Percentiles rank a stretch among this genome's conserved stretches.
Evolutionary conservation across 2,888 invertebrate genomes (phyloP).

Genomic region (Aporophyla lueneburgensis): DNA sequence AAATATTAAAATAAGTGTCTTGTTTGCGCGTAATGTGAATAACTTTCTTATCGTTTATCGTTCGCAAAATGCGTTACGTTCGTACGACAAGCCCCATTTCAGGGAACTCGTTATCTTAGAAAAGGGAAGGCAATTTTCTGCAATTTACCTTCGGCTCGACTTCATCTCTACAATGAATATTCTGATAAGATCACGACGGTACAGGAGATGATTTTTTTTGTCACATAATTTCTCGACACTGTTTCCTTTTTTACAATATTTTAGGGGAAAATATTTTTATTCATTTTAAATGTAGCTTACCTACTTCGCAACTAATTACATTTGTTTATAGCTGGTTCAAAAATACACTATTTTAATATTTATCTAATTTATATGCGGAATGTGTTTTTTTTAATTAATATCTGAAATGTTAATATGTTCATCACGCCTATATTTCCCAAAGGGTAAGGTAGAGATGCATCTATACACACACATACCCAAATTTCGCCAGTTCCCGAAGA

Average conservation of each 20-base stretch:
- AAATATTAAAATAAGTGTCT: constrained; percentile 56
- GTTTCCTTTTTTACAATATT: not conserved
- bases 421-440: too few relatives aligned
- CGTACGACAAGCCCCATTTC: constrained; percentile 67
- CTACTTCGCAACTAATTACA: not conserved
- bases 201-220: constrained; percentile 42
- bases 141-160: constrained; percentile 74
- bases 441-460: too few relatives aligned
- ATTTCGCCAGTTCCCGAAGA: too few relatives aligned
- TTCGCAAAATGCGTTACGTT: constrained; percentile 64
- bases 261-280: not conserved
- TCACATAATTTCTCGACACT: constrained; percentile 1
- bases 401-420: not conserved
- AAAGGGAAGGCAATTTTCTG: constrained; percentile 78
- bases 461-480: too few relatives aligned
- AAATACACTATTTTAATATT: not conserved
- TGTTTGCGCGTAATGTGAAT: constrained; percentile 56
- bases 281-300: not conserved
- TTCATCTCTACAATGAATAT: constrained; percentile 71
- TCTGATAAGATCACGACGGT: constrained; percentile 52
- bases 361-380: too few relatives aligned
- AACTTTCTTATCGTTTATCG: constrained; percentile 65
- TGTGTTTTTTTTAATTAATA: too few relatives aligned
- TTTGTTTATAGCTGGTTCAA: not conserved
- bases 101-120: constrained; percentile 74